Conservation (phyloP, 2,888 invertebrate genomes). For the Sericinus montela region DNA sequence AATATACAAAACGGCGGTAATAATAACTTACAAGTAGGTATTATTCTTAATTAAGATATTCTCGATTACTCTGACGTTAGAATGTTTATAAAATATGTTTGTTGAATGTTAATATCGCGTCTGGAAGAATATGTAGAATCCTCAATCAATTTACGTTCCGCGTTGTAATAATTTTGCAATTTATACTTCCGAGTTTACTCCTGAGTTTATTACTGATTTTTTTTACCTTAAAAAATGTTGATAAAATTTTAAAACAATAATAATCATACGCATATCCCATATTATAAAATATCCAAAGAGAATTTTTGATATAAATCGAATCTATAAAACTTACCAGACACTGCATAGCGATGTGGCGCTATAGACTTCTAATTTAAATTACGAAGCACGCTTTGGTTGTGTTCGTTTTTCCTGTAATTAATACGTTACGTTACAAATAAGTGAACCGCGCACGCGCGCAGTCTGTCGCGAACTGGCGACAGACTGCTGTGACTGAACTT, state of each 20-base stretch:
- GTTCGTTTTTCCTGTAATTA: slow-evolving; percentile 36
- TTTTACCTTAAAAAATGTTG: too few relatives aligned
- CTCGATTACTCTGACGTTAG: background rate
- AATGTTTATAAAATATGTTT: slow-evolving; percentile 10
- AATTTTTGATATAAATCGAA: too few relatives aligned
- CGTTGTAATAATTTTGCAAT: too few relatives aligned
- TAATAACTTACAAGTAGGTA: too few relatives aligned
- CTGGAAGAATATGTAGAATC: background rate
- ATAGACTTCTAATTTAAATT: slow-evolving; percentile 57
- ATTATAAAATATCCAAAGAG: background rate
- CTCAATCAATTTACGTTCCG: too few relatives aligned
- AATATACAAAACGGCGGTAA: too few relatives aligned
- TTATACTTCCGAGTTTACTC: too few relatives aligned
- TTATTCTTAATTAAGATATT: background rate
- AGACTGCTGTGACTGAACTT: too few relatives aligned
- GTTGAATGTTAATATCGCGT: slow-evolving; percentile 9
- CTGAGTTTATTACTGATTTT: too few relatives aligned
- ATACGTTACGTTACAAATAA: slow-evolving; percentile 32
- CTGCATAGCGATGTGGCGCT: slow-evolving; percentile 51
- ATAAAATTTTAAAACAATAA: too few relatives aligned
- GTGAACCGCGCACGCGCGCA: slow-evolving; percentile 50
- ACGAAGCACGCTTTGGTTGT: slow-evolving; percentile 56
- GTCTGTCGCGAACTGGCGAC: slow-evolving; percentile 55
- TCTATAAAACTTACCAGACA: slow-evolving; percentile 56
- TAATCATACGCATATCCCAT: too few relatives aligned